Percentiles rank a stretch among this genome's conserved stretches.
These are phyloP conservation scores for Tachina fera DNA, from an alignment of 2,888 invertebrate genomes.

Conservation along the genomic window DNA sequence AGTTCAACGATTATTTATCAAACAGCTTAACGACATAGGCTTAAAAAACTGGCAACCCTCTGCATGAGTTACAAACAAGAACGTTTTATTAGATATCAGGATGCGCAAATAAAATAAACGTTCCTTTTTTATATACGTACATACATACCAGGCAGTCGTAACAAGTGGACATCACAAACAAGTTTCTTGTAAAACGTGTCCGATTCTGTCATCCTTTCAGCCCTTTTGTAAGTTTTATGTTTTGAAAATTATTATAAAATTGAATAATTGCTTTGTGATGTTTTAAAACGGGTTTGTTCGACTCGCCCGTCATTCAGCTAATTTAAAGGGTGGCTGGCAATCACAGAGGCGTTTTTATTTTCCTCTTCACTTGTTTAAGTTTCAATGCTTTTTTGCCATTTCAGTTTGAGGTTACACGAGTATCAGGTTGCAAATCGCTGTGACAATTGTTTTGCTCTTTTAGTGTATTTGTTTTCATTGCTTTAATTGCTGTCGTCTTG, in stretches of 20 bases:
- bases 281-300: conserved; percentile 69
- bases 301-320: conserved; percentile 71
- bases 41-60: neutral
- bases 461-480: conserved; percentile 60
- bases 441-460: conserved; percentile 76
- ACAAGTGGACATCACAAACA: conserved; percentile 67
- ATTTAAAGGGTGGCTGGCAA: conserved; percentile 80
- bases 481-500: conserved; percentile 64
- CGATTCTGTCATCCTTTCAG: neutral
- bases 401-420: conserved; percentile 80
- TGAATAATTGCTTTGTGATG: conserved; percentile 81
- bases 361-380: neutral
- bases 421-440: conserved; percentile 82
- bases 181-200: conserved; percentile 32
- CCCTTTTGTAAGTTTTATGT: conserved; percentile 34
- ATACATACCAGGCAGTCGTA: conserved; percentile 18
- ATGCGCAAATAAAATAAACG: conserved; percentile 5
- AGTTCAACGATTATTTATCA: too few species aligned
- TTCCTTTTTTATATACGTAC: conserved; percentile 34
- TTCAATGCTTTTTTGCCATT: conserved; percentile 13
- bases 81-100: conserved; percentile 42
- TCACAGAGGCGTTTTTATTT: conserved; percentile 69
- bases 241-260: conserved; percentile 72
- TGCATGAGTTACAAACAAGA: neutral
- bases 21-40: too few species aligned